phyloP scores from a whole-genome alignment of 92 coral and sea anemone species.

The Chrysogorgia sp. region DNA sequence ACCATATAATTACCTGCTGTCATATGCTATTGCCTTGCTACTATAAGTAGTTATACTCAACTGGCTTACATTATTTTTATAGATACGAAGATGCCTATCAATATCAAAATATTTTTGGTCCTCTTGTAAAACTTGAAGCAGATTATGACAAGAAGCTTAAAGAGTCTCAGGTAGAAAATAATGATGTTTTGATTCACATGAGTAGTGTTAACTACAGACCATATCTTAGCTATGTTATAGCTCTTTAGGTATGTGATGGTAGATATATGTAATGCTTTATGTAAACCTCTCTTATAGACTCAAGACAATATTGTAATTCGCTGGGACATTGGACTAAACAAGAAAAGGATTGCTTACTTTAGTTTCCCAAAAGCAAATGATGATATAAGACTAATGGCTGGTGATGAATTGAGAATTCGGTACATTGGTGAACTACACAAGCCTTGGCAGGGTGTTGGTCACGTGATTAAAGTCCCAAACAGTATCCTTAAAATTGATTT shows the following conservation, averaged over 20 bases:
- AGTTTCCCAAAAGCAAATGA: slow-evolving; percentile 96
- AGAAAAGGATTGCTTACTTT: slow-evolving; percentile 94
- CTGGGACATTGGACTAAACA: slow-evolving; percentile 99
- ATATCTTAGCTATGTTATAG: too few relatives aligned
- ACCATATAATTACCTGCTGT: too few relatives aligned
- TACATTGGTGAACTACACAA: slow-evolving; percentile 96
- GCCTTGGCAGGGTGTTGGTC: slow-evolving; percentile 99
- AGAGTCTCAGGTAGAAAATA: slow-evolving; percentile 96
- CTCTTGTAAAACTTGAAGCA: slow-evolving; percentile 95
- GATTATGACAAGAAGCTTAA: slow-evolving; percentile 98
- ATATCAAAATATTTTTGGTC: slow-evolving; percentile 98
- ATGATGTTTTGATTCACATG: too few relatives aligned
- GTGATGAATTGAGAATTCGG: slow-evolving; percentile 90
- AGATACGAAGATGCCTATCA: slow-evolving; percentile 99
- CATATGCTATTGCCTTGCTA: too few relatives aligned
- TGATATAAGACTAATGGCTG: slow-evolving; percentile 96
- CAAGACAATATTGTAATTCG: slow-evolving; percentile 96
- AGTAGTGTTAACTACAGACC: not conserved
- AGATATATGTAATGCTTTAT: not conserved
- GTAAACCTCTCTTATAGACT: slow-evolving; percentile 56
- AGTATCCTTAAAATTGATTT: slow-evolving; percentile 76
- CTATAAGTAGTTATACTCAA: slow-evolving; percentile 5
- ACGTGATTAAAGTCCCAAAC: slow-evolving; percentile 96
- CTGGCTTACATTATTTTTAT: not conserved
- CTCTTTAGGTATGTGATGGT: not conserved